Evolutionary conservation across 2,888 invertebrate species (phyloP).

Genomic region (Lepetodrilus schrolli): DNA sequence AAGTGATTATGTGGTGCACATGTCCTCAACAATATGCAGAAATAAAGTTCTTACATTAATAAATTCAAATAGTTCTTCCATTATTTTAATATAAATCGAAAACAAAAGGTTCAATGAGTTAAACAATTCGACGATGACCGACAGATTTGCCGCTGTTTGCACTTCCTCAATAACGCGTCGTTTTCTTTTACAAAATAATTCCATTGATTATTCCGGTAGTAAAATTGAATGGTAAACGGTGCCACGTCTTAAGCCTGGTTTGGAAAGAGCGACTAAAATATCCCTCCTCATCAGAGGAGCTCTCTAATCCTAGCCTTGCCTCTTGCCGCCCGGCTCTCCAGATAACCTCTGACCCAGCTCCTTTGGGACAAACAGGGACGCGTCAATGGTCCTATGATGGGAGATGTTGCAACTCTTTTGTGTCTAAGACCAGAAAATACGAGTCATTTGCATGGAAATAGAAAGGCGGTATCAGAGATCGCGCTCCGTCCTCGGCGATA

Average conservation of each 20-base stretch:
- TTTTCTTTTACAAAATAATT: background rate
- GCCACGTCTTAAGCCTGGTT: background rate
- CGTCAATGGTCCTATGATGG: constrained; percentile 31
- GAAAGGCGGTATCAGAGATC: constrained; percentile 43
- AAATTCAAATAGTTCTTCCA: no score
- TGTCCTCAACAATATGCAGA: no score
- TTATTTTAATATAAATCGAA: no score
- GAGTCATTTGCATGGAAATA: constrained; percentile 44
- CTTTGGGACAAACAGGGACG: constrained; percentile 9
- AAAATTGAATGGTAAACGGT: constrained; percentile 25
- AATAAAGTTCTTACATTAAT: no score
- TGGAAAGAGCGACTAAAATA: constrained; percentile 2
- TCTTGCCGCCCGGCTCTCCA: background rate
- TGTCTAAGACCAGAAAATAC: constrained; percentile 43
- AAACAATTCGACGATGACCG: constrained; percentile 3
- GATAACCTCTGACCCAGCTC: constrained; percentile 28
- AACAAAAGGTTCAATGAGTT: constrained; percentile 11
- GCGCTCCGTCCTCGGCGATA: constrained; percentile 37
- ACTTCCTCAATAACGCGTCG: background rate
- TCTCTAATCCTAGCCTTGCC: constrained; percentile 10
- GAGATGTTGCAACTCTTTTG: constrained; percentile 41
- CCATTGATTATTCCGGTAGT: constrained; percentile 27
- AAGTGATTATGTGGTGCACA: no score
- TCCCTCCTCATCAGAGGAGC: background rate
- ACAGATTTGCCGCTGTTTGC: background rate